Evolutionary conservation across 1,140 invertebrate species (phyloP).

Genomic region (Drosophila pseudoananassae): DNA sequence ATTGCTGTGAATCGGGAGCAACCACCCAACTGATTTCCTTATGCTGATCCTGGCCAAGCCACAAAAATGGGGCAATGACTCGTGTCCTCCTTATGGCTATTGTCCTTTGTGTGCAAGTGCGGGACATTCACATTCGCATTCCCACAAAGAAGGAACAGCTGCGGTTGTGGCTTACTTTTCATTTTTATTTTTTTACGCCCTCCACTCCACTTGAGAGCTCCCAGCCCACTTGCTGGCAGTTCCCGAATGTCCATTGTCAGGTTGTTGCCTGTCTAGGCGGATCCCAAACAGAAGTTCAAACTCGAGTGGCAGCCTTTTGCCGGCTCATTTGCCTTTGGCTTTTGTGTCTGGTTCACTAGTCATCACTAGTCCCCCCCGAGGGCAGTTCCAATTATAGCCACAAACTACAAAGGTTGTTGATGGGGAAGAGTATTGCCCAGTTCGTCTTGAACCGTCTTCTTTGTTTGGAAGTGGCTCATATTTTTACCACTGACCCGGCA

Average conservation of each 20-base stretch:
- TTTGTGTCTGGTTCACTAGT: conserved; percentile 50
- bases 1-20: conserved; percentile 3
- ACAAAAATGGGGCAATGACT: conserved; percentile 47
- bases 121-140: conserved; percentile 38
- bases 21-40: neutral
- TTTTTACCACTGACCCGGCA: conserved; percentile 35
- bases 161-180: conserved; percentile 57
- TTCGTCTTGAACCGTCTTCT: neutral
- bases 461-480: conserved; percentile 20
- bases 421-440: neutral
- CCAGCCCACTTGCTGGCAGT: conserved; percentile 3
- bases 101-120: conserved; percentile 37
- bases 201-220: conserved; percentile 24
- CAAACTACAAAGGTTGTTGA: too few relatives aligned
- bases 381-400: conserved; percentile 24
- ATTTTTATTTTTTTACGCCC: conserved; percentile 45
- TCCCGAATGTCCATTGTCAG: conserved; percentile 60
- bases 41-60: neutral
- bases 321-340: conserved; percentile 60
- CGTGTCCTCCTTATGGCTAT: conserved; percentile 35
- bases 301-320: conserved; percentile 52
- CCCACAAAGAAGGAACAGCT: conserved; percentile 53
- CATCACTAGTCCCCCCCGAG: conserved; percentile 15
- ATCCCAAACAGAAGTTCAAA: conserved; percentile 49
- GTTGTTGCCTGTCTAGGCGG: conserved; percentile 74